Percentiles rank a stretch among this genome's conserved stretches.
Conservation (phyloP, 2,113 vertebrate genomes). For the Ascaphus truei region DNA sequence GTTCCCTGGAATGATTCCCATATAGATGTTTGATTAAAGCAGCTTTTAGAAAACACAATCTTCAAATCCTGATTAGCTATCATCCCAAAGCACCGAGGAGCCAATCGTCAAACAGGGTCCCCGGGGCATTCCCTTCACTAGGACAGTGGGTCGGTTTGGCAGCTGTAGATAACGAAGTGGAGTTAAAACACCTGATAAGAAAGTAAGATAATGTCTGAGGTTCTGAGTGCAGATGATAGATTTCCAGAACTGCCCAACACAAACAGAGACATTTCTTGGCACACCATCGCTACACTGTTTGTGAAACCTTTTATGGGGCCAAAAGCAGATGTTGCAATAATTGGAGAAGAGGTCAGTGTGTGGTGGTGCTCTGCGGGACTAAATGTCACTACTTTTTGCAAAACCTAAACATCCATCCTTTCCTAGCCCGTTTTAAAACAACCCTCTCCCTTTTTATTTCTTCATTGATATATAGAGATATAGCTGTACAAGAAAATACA, state of each 20-base stretch:
- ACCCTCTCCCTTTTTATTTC: background rate
- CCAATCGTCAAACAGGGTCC: background rate
- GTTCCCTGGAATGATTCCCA: constrained; percentile 6
- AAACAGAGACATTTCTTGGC: background rate
- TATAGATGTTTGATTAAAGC: background rate
- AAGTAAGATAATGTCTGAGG: constrained; percentile 2
- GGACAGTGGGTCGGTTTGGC: background rate
- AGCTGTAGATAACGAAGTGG: background rate
- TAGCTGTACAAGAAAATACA: background rate
- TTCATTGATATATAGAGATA: too few species aligned
- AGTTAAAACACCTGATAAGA: background rate
- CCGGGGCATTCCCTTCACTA: background rate
- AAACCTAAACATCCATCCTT: too few species aligned
- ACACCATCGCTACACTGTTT: background rate
- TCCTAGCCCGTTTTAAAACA: background rate
- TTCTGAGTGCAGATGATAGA: background rate
- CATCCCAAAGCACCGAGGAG: background rate
- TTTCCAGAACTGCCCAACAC: background rate
- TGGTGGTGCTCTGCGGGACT: background rate
- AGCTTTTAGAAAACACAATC: background rate
- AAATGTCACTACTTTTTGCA: background rate
- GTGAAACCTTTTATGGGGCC: background rate
- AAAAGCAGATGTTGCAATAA: background rate
- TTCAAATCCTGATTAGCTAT: background rate
- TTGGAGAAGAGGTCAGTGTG: background rate